Evolutionary conservation across 2,888 invertebrate genomes (phyloP), one percentile per base, ranked within the genome.

Genomic region (Onchidella celtica): DNA sequence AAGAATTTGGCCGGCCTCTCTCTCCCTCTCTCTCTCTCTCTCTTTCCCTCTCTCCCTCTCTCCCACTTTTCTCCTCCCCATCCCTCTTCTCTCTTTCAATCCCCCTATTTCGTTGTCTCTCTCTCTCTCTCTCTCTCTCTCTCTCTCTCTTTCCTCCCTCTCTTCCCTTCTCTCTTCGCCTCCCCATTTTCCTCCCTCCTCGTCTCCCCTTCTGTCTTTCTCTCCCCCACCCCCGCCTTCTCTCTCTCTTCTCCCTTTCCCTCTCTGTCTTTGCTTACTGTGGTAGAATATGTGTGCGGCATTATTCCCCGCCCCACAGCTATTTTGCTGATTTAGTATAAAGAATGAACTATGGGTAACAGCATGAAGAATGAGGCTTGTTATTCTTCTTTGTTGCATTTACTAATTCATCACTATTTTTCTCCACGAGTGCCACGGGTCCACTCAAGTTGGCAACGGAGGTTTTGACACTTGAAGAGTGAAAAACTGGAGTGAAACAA

Each of bases 41-140:
- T 27, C 29, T 65, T 17, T 65, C 29, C 38, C 36, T 69, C 69
- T 69, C 21, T 36, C 21, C n/a, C 40, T 38, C 14, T 36, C 36
- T 69, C 69, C 36, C 36, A 21, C 36, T 69, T 38, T 69, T n/a
- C 38, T 32, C n/a, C 40, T 38, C 36, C 38, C 21, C 36, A 32
- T 69, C 36, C 32, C 21, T 69, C 69, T 38, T 69, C 69, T 69
- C 36, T 36, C 36, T 69, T 38, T 69, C 36, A 21, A 11, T 38
- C 69, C n/a, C 27, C 38, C 29, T 3, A 21, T 65, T 3, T 24
- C 29, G n/a, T 29, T 65, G 17, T 17, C 17, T 65, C 65, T 65
- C 29, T 27, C 29, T 9, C 6, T 32, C 29, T 17, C 29, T 14
- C 65, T 29, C 65, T 29, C 29, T 65, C 65, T 65, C 29, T 6